phyloP scores from a whole-genome alignment of 2,888 invertebrate genomes.

The Apotomis betuletana region DNA sequence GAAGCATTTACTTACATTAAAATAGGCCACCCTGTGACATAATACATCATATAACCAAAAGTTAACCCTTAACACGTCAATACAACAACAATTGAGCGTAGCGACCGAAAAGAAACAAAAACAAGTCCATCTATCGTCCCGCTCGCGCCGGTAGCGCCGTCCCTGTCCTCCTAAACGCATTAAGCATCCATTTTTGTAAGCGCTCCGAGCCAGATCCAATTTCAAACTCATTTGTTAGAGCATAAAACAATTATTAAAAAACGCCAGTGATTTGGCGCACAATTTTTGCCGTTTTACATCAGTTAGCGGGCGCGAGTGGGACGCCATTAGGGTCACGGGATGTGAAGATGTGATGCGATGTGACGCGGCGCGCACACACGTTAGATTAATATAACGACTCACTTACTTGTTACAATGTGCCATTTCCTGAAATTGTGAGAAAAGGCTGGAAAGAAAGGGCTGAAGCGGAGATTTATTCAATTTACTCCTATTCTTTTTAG shows the following conservation, averaged over 20 bases:
- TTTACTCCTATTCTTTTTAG: too few species aligned
- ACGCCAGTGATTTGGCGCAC: constrained; percentile 77
- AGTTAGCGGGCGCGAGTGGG: constrained; percentile 62
- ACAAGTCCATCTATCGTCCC: constrained; percentile 49
- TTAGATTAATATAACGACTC: too few species aligned
- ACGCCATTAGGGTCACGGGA: constrained; percentile 6
- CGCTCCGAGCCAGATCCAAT: constrained; percentile 85
- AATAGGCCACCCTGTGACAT: neutral
- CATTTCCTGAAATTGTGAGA: too few species aligned
- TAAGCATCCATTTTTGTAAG: constrained; percentile 87
- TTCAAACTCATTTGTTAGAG: constrained; percentile 87
- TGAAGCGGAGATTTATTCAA: too few species aligned
- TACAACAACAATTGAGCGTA: constrained; percentile 36
- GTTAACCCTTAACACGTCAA: constrained; percentile 22
- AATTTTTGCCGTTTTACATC: constrained; percentile 77
- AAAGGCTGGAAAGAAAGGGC: too few species aligned
- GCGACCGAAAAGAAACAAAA: constrained; percentile 45
- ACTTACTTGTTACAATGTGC: too few species aligned
- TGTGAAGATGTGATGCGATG: neutral
- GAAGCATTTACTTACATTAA: neutral
- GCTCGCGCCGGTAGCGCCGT: constrained; percentile 51
- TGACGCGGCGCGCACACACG: too few species aligned
- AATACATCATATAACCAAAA: neutral
- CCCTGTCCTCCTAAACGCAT: constrained; percentile 84
- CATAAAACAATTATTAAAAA: constrained; percentile 84